Evolutionary conservation across 2,113 vertebrate species (phyloP), one percentile per base, ranked within the genome.

Genomic region (Arvicanthis niloticus): DNA sequence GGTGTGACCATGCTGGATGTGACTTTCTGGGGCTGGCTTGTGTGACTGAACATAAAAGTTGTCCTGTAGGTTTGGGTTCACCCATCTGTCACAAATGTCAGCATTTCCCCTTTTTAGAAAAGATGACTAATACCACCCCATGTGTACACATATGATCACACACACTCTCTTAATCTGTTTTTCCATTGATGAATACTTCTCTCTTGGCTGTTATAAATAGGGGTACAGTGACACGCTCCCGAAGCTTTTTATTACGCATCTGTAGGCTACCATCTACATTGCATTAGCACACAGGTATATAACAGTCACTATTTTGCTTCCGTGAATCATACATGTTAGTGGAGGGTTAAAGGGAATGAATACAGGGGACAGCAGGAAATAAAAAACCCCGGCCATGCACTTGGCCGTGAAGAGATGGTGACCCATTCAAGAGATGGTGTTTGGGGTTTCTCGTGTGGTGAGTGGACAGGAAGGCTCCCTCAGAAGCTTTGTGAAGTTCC

Each of bases 191-290:
- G 37, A 45, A 26, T 62, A 42, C 45, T 67, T 77, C 15, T 80
- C 3, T 53, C 77, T 80, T 77, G 67, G 19, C 56, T 82, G 3
- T 73, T 22, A 7, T 58, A 37, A 62, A 45, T 15, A 51, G 26
- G 40, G 37, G 19, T 42, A 12, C 68, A 90, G 7, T 65, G 42
- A 42, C 24, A 1, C 37, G 7, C 48, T 29, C 80, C 40, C 58
- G 24, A 4, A 7, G 0, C 2, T 65, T 75, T 93, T 60, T 70
- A 48, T 26, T 40, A 42, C 65, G 51, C 29, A 37, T 37, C 42
- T 48, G 1, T 0, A 5, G 0, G 12, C 0, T 40, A 48, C 81
- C 34, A 11, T 42, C 84, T 21, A 3, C 67, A 6, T 67, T 4
- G 9, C 26, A n/a, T 76, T 10, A 9, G 37, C 58, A 26, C 19